These are phyloP conservation scores for Coelopa pilipes DNA, from an alignment of 2,888 invertebrate genomes.

Conservation along the genomic window DNA sequence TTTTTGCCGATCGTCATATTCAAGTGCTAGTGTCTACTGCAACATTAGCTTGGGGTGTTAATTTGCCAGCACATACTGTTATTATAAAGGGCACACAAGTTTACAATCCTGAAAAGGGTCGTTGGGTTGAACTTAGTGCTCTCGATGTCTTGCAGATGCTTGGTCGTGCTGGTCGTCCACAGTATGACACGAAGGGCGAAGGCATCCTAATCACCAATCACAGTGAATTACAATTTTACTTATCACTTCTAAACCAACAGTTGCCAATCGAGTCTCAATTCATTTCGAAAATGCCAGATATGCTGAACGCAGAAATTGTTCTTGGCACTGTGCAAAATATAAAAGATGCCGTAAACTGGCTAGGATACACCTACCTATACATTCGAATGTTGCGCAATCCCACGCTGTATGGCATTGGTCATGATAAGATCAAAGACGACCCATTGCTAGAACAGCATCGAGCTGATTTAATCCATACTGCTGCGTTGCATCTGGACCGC, in stretches of 20 bases:
- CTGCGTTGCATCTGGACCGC: slow-evolving; percentile 89
- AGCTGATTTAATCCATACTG: slow-evolving; percentile 95
- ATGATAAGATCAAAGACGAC: slow-evolving; percentile 84
- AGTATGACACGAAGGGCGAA: slow-evolving; percentile 97
- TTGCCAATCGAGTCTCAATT: slow-evolving; percentile 98
- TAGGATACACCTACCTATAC: slow-evolving; percentile 97
- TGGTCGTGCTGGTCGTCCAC: slow-evolving; percentile 97
- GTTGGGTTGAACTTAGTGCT: slow-evolving; percentile 98
- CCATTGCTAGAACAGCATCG: slow-evolving; percentile 86
- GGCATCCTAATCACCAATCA: slow-evolving; percentile 98
- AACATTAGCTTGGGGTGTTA: slow-evolving; percentile 99
- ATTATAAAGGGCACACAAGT: slow-evolving; percentile 96
- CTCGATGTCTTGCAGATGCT: slow-evolving; percentile 98
- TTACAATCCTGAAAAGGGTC: slow-evolving; percentile 97
- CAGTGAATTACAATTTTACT: slow-evolving; percentile 97
- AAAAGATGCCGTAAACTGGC: slow-evolving; percentile 88
- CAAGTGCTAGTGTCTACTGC: slow-evolving; percentile 98
- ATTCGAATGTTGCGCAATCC: slow-evolving; percentile 94
- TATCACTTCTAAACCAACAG: slow-evolving; percentile 97
- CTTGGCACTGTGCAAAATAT: slow-evolving; percentile 91
- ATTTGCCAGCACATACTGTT: slow-evolving; percentile 98
- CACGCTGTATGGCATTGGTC: slow-evolving; percentile 86
- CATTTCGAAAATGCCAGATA: slow-evolving; percentile 91
- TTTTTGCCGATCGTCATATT: slow-evolving; percentile 98
- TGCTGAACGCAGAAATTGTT: slow-evolving; percentile 98